Conservation (phyloP, 2,797 vertebrate species). For the Muscicapa striata region DNA sequence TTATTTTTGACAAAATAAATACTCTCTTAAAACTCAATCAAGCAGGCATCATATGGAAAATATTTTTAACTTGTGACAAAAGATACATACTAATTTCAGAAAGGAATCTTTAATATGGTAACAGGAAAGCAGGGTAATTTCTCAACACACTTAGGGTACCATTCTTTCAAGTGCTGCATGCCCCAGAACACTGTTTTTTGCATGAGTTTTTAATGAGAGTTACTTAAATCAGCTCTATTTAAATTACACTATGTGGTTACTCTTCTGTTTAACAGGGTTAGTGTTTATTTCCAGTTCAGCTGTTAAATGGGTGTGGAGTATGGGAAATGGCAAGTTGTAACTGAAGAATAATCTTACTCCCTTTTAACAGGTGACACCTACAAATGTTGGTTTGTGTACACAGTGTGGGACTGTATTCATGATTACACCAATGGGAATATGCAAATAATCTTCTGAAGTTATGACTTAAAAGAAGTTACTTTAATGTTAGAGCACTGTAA, state of each 20-base stretch:
- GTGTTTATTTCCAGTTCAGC: not conserved
- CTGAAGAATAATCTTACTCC: not conserved
- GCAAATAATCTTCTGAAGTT: not conserved
- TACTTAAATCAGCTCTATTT: not conserved
- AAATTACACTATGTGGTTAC: not conserved
- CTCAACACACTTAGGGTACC: not conserved
- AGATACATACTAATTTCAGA: not conserved
- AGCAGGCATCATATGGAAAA: not conserved
- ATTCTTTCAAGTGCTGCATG: not conserved
- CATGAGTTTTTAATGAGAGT: not conserved
- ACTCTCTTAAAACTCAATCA: constrained; percentile 22
- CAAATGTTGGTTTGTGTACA: not conserved
- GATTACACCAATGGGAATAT: not conserved
- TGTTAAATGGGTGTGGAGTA: not conserved
- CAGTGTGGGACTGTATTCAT: not conserved
- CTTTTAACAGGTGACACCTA: not conserved
- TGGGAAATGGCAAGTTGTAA: not conserved
- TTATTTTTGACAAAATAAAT: constrained; percentile 16
- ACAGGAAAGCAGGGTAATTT: not conserved
- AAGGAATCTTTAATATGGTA: not conserved
- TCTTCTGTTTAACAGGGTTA: not conserved
- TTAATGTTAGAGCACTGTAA: not conserved
- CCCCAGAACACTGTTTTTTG: not conserved
- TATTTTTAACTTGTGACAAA: not conserved
- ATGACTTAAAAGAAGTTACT: not conserved